These are phyloP conservation scores for Enteromius fasciolatus DNA, from an alignment of 2,797 vertebrate species.

Conservation along the genomic window DNA sequence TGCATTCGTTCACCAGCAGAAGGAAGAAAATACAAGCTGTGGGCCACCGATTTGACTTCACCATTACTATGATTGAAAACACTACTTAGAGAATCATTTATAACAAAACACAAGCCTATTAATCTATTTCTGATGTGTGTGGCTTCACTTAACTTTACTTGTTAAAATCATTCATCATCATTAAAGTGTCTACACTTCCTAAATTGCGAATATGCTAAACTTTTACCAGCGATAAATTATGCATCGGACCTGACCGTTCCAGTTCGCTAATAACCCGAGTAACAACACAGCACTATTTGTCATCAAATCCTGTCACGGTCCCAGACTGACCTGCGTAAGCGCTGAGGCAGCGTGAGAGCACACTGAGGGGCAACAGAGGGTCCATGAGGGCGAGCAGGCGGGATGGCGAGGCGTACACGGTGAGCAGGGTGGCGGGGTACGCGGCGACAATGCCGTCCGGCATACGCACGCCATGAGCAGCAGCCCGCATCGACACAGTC, in stretches of 20 bases:
- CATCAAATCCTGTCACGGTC: not conserved
- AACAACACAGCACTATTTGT: slow-evolving; percentile 15
- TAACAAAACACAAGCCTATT: slow-evolving; percentile 35
- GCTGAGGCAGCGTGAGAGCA: slow-evolving; percentile 88
- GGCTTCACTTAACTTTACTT: slow-evolving; percentile 38
- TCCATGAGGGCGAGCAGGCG: slow-evolving; percentile 91
- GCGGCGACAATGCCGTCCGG: slow-evolving; percentile 88
- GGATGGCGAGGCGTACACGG: slow-evolving; percentile 86
- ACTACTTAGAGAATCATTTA: slow-evolving; percentile 20
- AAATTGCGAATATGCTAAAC: slow-evolving; percentile 32
- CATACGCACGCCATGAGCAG: slow-evolving; percentile 84
- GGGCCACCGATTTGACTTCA: slow-evolving; percentile 14
- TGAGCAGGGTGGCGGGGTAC: slow-evolving; percentile 88
- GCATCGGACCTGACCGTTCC: slow-evolving; percentile 8
- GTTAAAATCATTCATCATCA: slow-evolving; percentile 45
- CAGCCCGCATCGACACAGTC: slow-evolving; percentile 86
- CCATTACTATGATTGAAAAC: slow-evolving; percentile 18
- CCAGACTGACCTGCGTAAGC: slow-evolving; percentile 85
- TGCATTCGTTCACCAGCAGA: not conserved
- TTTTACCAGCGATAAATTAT: slow-evolving; percentile 29
- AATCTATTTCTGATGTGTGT: slow-evolving; percentile 35
- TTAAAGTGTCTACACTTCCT: slow-evolving; percentile 15
- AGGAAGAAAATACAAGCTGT: slow-evolving; percentile 8
- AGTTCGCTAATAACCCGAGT: not conserved
- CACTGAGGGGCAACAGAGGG: slow-evolving; percentile 89